Conservation (phyloP, 2,888 invertebrate genomes). For the Argyra leucocephala region DNA sequence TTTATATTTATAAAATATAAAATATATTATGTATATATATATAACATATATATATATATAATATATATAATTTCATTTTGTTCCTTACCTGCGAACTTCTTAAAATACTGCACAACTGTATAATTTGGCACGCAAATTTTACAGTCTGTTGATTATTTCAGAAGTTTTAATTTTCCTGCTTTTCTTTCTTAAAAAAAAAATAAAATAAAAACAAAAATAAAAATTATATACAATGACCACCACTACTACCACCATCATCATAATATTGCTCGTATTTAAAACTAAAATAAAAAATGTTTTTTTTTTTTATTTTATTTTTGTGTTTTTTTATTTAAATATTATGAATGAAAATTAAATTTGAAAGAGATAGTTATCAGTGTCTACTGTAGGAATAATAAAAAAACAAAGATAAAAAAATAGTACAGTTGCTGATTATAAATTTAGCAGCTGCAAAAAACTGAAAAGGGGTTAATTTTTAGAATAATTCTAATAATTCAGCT, state of each 20-base stretch:
- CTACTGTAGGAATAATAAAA: background rate
- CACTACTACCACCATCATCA: background rate
- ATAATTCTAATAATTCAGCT: too few species aligned
- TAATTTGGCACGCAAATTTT: slow-evolving; percentile 6
- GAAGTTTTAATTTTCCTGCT: background rate
- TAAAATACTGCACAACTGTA: background rate
- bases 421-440: background rate
- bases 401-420: background rate
- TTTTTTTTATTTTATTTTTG: too few species aligned
- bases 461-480: too few species aligned
- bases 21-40: too few species aligned
- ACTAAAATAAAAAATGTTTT: background rate
- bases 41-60: too few species aligned
- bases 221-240: too few species aligned
- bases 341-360: slow-evolving; percentile 4
- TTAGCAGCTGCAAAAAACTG: background rate
- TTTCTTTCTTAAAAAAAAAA: background rate
- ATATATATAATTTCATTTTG: too few species aligned
- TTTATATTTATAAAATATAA: too few species aligned
- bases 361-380: background rate
- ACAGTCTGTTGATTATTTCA: background rate
- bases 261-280: background rate
- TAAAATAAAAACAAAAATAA: too few species aligned
- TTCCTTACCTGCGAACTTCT: background rate
- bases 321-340: background rate